Conservation (phyloP, 2,888 invertebrate species). For the Drosophila peninsularis region DNA sequence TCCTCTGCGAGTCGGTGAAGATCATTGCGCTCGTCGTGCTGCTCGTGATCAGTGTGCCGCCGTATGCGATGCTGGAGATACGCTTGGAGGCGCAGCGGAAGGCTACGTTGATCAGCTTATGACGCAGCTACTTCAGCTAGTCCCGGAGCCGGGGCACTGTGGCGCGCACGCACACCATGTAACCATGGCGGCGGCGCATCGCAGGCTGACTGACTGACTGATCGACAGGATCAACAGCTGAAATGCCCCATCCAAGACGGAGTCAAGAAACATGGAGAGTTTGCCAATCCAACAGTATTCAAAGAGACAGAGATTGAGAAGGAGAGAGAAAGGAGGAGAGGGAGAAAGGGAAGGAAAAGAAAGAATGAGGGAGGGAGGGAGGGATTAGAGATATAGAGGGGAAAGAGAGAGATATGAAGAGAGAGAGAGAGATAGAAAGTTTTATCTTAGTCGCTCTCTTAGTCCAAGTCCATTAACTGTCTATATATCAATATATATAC, state of each 20-base stretch:
- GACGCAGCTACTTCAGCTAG: constrained; percentile 85
- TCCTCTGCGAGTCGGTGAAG: constrained; percentile 86
- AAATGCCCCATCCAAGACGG: constrained; percentile 1
- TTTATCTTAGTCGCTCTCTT: neutral
- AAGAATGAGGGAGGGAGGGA: neutral
- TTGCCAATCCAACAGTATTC: constrained; percentile 25
- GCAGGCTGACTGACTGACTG: constrained; percentile 17
- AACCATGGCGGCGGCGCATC: neutral
- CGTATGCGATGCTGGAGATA: constrained; percentile 84
- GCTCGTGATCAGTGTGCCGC: constrained; percentile 83
- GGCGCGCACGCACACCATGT: constrained; percentile 83
- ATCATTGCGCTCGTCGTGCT: constrained; percentile 83
- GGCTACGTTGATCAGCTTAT: constrained; percentile 82
- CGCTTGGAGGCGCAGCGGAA: constrained; percentile 84
- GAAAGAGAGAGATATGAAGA: neutral
- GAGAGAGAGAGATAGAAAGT: neutral
- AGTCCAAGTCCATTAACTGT: constrained; percentile 41
- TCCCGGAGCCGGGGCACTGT: constrained; percentile 75
- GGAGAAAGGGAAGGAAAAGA: neutral
- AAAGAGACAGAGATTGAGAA: neutral
- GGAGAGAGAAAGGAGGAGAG: neutral
- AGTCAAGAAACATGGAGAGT: constrained; percentile 3
- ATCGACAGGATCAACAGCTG: constrained; percentile 5
- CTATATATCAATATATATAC: constrained; percentile 18
- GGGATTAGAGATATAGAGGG: neutral